phyloP scores from a whole-genome alignment of 2,113 vertebrate genomes.

The Tamias sibiricus region DNA sequence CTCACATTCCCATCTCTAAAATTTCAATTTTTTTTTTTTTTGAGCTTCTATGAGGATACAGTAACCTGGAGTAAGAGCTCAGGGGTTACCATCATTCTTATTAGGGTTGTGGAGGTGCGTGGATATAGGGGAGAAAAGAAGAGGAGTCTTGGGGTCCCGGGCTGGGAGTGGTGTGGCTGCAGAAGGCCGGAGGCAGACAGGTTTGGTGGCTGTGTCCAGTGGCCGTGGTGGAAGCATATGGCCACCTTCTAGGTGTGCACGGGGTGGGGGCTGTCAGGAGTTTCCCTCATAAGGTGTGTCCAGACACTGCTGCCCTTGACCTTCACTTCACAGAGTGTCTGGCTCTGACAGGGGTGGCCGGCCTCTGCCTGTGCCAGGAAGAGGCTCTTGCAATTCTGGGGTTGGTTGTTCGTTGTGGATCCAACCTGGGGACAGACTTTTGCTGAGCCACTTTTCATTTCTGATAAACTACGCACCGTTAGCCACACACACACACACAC shows the following conservation, averaged over 20 bases:
- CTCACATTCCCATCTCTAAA: background rate
- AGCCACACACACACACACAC: background rate
- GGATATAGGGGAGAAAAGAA: background rate
- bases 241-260: background rate
- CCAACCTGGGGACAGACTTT: background rate
- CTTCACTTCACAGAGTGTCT: background rate
- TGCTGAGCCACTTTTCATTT: background rate
- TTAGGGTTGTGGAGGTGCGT: background rate
- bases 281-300: background rate
- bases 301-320: background rate
- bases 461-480: background rate
- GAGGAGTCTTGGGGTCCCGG: no score
- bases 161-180: background rate
- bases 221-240: fast-evolving
- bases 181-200: background rate
- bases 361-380: background rate
- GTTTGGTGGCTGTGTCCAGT: background rate
- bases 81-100: background rate
- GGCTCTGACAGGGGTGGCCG: background rate
- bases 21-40: background rate
- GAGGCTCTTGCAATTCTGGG: background rate
- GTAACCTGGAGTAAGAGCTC: background rate
- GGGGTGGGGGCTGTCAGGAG: fast-evolving
- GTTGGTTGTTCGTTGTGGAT: background rate
- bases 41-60: background rate